These are phyloP conservation scores for Tetragnatha versicolor DNA, from an alignment of 1,140 invertebrate genomes.

Conservation along the genomic window DNA sequence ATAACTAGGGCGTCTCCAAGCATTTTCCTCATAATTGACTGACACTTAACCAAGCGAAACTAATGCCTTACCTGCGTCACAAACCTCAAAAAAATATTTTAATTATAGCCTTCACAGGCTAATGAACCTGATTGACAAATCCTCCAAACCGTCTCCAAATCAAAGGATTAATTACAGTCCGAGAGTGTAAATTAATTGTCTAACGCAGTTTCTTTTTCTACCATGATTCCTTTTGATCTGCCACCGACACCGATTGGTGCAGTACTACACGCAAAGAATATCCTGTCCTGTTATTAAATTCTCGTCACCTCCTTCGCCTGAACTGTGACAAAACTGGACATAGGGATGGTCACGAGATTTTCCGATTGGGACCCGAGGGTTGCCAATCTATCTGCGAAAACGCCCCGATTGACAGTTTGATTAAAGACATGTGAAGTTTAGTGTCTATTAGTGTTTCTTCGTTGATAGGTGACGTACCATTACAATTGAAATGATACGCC, in stretches of 20 bases:
- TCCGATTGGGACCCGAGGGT: constrained; percentile 18
- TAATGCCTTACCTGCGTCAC: too few relatives aligned
- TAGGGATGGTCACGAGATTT: constrained; percentile 22
- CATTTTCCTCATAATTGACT: too few relatives aligned
- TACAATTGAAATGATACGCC: too few relatives aligned
- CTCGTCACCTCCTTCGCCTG: constrained; percentile 23
- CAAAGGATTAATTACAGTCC: constrained; percentile 6
- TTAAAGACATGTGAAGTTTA: constrained; percentile 9
- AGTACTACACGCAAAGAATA: too few relatives aligned
- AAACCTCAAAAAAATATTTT: too few relatives aligned
- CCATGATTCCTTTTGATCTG: constrained; percentile 1
- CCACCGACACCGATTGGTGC: neutral
- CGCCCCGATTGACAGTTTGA: constrained; percentile 20
- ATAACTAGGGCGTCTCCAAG: too few relatives aligned
- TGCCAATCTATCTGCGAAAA: constrained; percentile 4
- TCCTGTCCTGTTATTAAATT: constrained; percentile 16
- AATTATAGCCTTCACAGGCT: too few relatives aligned
- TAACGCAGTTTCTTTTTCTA: too few relatives aligned
- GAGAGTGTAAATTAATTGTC: neutral
- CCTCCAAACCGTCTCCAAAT: too few relatives aligned
- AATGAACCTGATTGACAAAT: too few relatives aligned
- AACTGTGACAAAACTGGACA: constrained; percentile 4
- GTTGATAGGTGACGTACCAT: too few relatives aligned
- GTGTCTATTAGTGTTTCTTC: constrained; percentile 12
- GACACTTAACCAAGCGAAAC: too few relatives aligned